Base-by-base conservation (phyloP, 2,888 invertebrate species). In the Caenorhabditis drosophilae region DNA sequence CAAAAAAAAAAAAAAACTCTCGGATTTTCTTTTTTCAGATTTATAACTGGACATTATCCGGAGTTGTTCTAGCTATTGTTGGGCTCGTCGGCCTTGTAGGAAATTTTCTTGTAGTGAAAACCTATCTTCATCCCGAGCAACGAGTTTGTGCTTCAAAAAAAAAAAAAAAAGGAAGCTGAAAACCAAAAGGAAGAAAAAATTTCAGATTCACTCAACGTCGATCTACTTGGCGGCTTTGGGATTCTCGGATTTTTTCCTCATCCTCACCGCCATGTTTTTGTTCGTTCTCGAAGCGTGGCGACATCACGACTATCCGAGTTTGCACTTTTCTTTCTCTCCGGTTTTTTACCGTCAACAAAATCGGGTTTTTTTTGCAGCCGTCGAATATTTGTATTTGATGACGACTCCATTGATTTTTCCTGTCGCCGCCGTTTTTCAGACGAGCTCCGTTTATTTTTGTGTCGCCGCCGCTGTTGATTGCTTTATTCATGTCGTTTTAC, bases 271-370 rank as follows among this genome's bases (percentile, higher is more conserved):
- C 7, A 80, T 82, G 79, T 82, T 82, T 52, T 63, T 82, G 36
- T 82, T 82, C 52, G 82, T 81, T 18, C 59, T 82, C 44, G 82
- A 82, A 52, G 78, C 82, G 1, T 82, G 82, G 82, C 40, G 82
- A 35, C 82, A 82, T 64, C 82, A 82, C 56, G 70, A 78, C 20
- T 70, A 79, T 62, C 75, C 76, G 18, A 57, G 80, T 79, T 55
- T 42, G 61, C 26, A 7, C 18, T 6, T 4, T 34, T 11, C 18
- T 25, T 42, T 31, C 31, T 15, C 16, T 26, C 16, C 20, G 4
- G n/a, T n/a, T n/a, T n/a, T n/a, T n/a, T n/a, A n/a, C n/a, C n/a
- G n/a, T n/a, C n/a, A n/a, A n/a, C 22, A 12, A 40, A 23, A 18
- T 22, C 9, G 6, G n/a, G 16, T n/a, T 26, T 7, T 26, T 22